Evolutionary conservation across 2,888 invertebrate genomes (phyloP).

Genomic region (Sclerodermus sp.): DNA sequence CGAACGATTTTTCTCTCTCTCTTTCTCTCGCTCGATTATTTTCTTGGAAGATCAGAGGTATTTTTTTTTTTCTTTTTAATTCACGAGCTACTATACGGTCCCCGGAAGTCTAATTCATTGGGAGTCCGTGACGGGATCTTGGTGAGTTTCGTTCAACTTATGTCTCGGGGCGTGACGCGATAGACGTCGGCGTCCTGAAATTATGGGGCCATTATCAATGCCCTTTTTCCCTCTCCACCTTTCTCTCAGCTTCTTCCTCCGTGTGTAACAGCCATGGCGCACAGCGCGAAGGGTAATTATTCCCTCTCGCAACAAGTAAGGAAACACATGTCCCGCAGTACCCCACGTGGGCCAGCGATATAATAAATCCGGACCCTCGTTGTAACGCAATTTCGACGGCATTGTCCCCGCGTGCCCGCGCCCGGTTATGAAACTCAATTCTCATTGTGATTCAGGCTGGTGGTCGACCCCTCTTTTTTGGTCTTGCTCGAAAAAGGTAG

Average conservation of each 20-base stretch:
- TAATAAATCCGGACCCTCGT: slow-evolving; percentile 47
- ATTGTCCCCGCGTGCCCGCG: slow-evolving; percentile 39
- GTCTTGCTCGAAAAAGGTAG: no score
- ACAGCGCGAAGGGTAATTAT: slow-evolving; percentile 37
- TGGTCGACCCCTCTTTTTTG: slow-evolving; percentile 15
- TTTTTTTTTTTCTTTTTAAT: no score
- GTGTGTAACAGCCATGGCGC: background rate
- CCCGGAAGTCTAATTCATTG: slow-evolving; percentile 31
- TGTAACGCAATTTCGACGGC: slow-evolving; percentile 47
- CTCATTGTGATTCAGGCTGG: slow-evolving; percentile 41
- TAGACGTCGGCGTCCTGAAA: slow-evolving; percentile 22
- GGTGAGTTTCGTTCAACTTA: slow-evolving; percentile 50
- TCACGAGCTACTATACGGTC: no score
- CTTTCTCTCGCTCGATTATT: no score
- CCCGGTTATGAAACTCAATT: slow-evolving; percentile 49
- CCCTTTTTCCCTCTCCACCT: slow-evolving; percentile 15
- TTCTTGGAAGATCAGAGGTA: no score
- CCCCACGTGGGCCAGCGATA: slow-evolving; percentile 24
- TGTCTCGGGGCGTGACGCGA: slow-evolving; percentile 19
- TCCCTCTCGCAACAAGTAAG: slow-evolving; percentile 34
- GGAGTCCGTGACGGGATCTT: slow-evolving; percentile 57
- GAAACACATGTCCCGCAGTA: slow-evolving; percentile 47
- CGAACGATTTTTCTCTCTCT: no score
- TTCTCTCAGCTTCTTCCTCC: slow-evolving; percentile 2
- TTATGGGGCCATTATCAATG: slow-evolving; percentile 31